Base-by-base conservation (phyloP, 1,140 invertebrate species). In the Plodia interpunctella region DNA sequence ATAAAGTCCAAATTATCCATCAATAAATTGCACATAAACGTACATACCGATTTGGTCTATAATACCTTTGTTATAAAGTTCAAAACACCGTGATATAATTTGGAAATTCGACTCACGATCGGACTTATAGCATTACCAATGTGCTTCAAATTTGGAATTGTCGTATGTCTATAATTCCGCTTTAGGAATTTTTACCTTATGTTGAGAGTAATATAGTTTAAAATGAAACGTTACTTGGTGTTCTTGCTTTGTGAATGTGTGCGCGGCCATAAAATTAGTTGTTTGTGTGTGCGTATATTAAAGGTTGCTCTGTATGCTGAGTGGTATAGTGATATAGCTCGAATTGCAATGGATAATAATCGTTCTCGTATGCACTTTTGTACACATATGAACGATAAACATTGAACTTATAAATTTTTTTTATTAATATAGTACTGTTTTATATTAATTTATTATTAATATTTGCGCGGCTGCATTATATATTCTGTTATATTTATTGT, bases 201-300 rank as follows among this genome's bases (percentile, higher is more conserved):
- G 10, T 0, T 0, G 11, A 11, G 11, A 4, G 0, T 20, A 44
- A 3, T 68, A 70, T 25, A 44, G 60, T 60, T 65, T 17, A 51
- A 17, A 54, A 62, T 75, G 32, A 20, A n/a, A 15, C 60, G 19
- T 8, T 5, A 19, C 15, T 64, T n/a, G 8, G 19, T 25, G 51
- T 53, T 53, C 19, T 53, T 53, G 19, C 13, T 44, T 8, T 52
- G 8, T 64, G 15, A 13, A 59, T 70, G 72, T 77, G 67, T 74
- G 63, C 59, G 72, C 73, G 72, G 64, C 68, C 72, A 62, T 83
- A 75, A 80, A 79, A 75, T 79, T 75, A 72, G 63, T 55, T 68
- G 65, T 68, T 32, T 20, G 63, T 78, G 78, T 80, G 80, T 83
- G 80, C 61, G 80, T 82, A 72, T 83, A 76, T 79, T 80, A 83